Percentiles rank a stretch among this genome's conserved stretches.
Evolutionary conservation across 2,113 vertebrate genomes (phyloP).

Genomic region (Pelecanoides urinatrix): DNA sequence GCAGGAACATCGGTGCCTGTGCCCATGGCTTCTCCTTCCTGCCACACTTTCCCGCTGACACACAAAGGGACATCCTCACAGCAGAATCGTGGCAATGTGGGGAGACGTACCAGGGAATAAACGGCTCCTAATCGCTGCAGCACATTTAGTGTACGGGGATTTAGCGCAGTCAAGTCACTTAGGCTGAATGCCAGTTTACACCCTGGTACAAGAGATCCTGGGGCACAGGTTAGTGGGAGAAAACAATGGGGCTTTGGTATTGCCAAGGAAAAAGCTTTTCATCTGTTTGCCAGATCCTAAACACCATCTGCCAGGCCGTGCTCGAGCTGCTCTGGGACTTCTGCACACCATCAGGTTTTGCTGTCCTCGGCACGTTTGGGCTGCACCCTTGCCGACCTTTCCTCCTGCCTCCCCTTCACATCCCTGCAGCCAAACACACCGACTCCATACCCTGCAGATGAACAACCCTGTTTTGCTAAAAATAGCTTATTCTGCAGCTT

Average conservation of each 20-base stretch:
- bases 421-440: background rate
- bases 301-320: background rate
- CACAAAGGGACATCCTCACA: background rate
- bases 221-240: background rate
- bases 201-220: conserved; percentile 2
- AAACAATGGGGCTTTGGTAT: background rate
- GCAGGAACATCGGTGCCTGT: background rate
- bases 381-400: background rate
- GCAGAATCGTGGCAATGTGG: background rate
- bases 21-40: background rate
- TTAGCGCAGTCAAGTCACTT: background rate
- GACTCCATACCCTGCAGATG: background rate
- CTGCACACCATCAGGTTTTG: background rate
- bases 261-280: conserved; percentile 1
- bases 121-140: background rate
- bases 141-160: background rate
- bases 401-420: background rate
- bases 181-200: background rate
- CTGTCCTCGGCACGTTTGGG: background rate
- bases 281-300: background rate
- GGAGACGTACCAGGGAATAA: background rate
- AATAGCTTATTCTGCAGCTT: background rate
- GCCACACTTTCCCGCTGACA: background rate
- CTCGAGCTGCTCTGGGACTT: background rate
- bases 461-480: background rate